Percentiles rank a stretch among this genome's conserved stretches.
phyloP scores from a whole-genome alignment of 2,888 invertebrate species.

The Catocala nupta region DNA sequence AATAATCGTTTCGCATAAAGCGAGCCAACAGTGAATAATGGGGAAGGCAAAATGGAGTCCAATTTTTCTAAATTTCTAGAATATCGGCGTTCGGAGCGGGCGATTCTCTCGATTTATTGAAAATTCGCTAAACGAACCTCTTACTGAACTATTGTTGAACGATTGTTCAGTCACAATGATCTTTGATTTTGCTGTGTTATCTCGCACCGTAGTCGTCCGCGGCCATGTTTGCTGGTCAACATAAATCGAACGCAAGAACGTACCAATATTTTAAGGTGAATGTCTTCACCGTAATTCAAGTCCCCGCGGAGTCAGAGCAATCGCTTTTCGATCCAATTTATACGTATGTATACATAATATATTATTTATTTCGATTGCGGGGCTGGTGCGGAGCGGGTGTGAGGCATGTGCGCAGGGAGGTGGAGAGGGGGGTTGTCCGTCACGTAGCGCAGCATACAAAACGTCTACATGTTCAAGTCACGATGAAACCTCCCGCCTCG shows the following conservation, averaged over 20 bases:
- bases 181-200: background rate
- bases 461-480: slow-evolving; percentile 33
- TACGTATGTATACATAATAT: slow-evolving; percentile 53
- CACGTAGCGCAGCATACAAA: slow-evolving; percentile 43
- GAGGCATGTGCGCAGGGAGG: slow-evolving; percentile 7
- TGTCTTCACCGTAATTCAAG: slow-evolving; percentile 53
- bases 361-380: slow-evolving; percentile 52
- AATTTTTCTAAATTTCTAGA: slow-evolving; percentile 6
- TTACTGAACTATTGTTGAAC: background rate
- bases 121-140: slow-evolving; percentile 25
- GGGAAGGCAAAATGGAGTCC: background rate
- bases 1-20: background rate
- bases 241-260: slow-evolving; percentile 31
- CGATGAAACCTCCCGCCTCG: slow-evolving; percentile 24
- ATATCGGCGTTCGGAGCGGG: slow-evolving; percentile 4
- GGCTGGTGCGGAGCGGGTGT: background rate
- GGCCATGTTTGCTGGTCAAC: slow-evolving; percentile 13
- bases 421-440: slow-evolving; percentile 16
- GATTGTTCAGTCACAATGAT: background rate
- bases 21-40: slow-evolving; percentile 1
- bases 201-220: background rate
- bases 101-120: slow-evolving; percentile 21
- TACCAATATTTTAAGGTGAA: slow-evolving; percentile 57
- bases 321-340: slow-evolving; percentile 56
- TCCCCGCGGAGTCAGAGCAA: slow-evolving; percentile 49